Evolutionary conservation across 2,888 invertebrate species (phyloP), one percentile per base, ranked within the genome.

Genomic region (Platycheirus albimanus): DNA sequence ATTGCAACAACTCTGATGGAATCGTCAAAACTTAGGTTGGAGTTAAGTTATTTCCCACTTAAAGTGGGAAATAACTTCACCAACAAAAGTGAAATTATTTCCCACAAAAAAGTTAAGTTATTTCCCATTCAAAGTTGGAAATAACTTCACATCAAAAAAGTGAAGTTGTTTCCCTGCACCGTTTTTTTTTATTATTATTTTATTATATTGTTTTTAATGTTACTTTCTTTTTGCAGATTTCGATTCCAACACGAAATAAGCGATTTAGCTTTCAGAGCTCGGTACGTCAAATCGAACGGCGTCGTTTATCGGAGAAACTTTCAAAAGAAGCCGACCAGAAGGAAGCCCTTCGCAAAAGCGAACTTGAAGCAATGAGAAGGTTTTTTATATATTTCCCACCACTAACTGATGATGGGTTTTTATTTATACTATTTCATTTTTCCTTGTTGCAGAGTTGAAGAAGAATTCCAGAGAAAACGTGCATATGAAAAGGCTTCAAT

Each of bases 251-350:
- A 19, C 41, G 51, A 8, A 72, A 54, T 58, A 95, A 94, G 88
- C 92, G 95, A 85, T 96, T 96, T 90, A 95, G 95, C 0, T 96
- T 96, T 90, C 96, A 96, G 89, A 96, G 96, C 52, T 96, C 96
- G 0, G 94, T 96, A 8, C 89, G 96, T n/a, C 95, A 96, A 89
- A 93, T 96, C 63, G 96, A 96, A 90, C 91, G 96, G 78, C 93
- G 94, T 52, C 91, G 94, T 64, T 90, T 96, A 58, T 95, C 96
- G 0, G 96, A 96, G 87, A 94, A 94, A 89, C 91, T 96, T 75
- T 95, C 95, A 15, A 93, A 93, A 84, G 95, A 96, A 88, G 95
- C 95, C 0, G 95, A 96, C 87, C 92, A 93, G 67, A 95, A 95
- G 90, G 95, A 96, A 89, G 94, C 94, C 67, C 94, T 95, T 90